Evolutionary conservation across 2,888 invertebrate genomes (phyloP), one percentile per base, ranked within the genome.

Genomic region (Eilema griseolum): DNA sequence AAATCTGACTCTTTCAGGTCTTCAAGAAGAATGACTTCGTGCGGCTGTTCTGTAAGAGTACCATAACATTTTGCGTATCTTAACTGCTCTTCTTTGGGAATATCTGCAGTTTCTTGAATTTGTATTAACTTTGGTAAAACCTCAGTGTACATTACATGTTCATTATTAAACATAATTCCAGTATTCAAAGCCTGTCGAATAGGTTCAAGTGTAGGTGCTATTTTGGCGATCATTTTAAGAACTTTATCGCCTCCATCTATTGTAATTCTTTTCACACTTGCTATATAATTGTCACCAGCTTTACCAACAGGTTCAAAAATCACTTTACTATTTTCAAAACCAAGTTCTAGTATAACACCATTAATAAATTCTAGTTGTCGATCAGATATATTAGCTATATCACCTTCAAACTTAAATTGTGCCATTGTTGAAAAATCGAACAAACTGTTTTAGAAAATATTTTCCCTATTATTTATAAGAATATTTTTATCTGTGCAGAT

Each of bases 11-110:
- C 77, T 0, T 75, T 80, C 5, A 92, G 74, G 70, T 92, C 92
- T 84, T 91, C 90, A 4, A 90, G 69, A 59, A 90, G 68, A 12
- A 91, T 80, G 0, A 88, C 72, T 79, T 91, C 90, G 56, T 89
- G 66, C 1, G 82, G 83, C 37, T 70, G 57, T 73, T 90, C 87
- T 2, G n/a, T 56, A 0, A 75, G n/a, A 11, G 77, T 73, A 16
- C 89, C 90, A 33, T 88, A 91, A 60, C 88, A 90, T 67, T 80
- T 78, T 2, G 90, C 85, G 71, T 77, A 85, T 72, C 69, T 79
- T 10, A 89, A 75, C 57, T 74, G 76, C 16, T 90, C 87, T 60
- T 82, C 76, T 71, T 84, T 78, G 5, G 88, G 80, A 2, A 89
- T 73, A 1, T 72, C 85, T 5, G 86, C 87, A 4, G 72, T 74